phyloP scores from a whole-genome alignment of 2,113 vertebrate genomes.

The Alethe diademata region DNA sequence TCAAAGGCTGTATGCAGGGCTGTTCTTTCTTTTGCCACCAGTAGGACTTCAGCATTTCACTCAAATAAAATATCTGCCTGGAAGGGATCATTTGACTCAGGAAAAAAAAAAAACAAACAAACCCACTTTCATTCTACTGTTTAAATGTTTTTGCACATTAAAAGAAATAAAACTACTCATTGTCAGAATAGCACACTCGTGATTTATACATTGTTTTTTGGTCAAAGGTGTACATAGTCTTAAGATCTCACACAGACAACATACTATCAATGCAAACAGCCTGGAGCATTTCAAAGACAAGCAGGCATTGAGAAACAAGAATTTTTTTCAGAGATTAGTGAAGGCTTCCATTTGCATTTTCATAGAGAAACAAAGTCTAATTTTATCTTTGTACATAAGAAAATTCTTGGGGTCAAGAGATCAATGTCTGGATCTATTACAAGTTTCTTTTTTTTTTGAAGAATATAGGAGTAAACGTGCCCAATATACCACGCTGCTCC shows the following conservation, averaged over 20 bases:
- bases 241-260: not conserved
- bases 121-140: not conserved
- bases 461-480: not conserved
- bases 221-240: not conserved
- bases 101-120: not conserved
- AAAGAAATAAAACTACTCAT: not conserved
- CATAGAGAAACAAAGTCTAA: not conserved
- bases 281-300: not conserved
- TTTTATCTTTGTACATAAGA: not conserved
- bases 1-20: not conserved
- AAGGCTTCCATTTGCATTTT: not conserved
- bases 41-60: not conserved
- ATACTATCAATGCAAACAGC: not conserved
- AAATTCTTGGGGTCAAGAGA: not conserved
- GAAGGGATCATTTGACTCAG: not conserved
- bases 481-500: accelerated
- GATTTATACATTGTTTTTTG: not conserved
- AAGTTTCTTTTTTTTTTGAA: not conserved
- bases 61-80: not conserved
- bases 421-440: not conserved
- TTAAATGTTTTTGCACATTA: not conserved
- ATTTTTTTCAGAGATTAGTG: not conserved
- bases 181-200: not conserved
- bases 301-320: not conserved
- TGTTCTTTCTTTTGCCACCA: not conserved